Evolutionary conservation across 1,140 invertebrate genomes (phyloP).

Genomic region (Tetraneura akinire): DNA sequence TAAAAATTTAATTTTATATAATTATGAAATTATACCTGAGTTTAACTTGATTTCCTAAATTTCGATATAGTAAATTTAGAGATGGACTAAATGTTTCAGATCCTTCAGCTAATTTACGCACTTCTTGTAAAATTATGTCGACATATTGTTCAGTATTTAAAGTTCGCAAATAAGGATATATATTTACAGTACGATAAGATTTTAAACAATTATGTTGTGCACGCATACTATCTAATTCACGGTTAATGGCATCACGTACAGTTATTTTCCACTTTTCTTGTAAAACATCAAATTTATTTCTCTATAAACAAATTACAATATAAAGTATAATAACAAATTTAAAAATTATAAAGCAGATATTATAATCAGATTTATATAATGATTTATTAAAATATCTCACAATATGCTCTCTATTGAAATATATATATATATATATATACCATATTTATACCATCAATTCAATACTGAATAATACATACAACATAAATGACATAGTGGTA

Average conservation of each 20-base stretch:
- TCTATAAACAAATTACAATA: conserved; percentile 57
- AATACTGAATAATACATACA: no score
- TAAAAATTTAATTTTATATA: neutral
- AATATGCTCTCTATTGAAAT: no score
- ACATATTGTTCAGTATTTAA: conserved; percentile 69
- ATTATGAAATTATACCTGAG: conserved; percentile 49
- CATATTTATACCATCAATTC: no score
- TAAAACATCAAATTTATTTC: conserved; percentile 64
- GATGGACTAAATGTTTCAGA: conserved; percentile 80
- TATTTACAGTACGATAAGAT: conserved; percentile 62
- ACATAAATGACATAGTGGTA: no score
- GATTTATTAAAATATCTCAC: no score
- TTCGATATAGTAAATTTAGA: conserved; percentile 65
- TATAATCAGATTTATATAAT: no score
- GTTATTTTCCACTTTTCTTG: conserved; percentile 69
- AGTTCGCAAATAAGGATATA: conserved; percentile 76
- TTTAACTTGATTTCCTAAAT: conserved; percentile 70
- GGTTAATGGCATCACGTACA: conserved; percentile 66
- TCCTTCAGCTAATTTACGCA: conserved; percentile 69
- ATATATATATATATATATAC: no score
- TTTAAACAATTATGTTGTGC: conserved; percentile 60
- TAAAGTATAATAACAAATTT: neutral
- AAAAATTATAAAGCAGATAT: no score
- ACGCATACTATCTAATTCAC: conserved; percentile 68
- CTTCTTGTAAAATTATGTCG: conserved; percentile 67